Evolutionary conservation across 2,888 invertebrate species (phyloP), one percentile per base, ranked within the genome.

Genomic region (Diaphora mendica): DNA sequence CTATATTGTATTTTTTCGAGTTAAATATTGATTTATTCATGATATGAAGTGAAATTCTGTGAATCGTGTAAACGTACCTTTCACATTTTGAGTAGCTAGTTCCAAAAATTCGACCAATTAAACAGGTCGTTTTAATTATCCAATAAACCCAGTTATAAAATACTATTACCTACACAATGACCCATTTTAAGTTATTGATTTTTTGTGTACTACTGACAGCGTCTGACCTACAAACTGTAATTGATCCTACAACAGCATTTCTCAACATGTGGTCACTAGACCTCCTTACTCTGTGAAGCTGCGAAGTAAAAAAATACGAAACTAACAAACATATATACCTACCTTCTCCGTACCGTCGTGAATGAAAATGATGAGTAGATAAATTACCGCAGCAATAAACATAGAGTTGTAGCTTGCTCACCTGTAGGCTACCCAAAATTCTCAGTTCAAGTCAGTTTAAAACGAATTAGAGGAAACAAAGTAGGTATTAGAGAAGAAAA

Each of bases 171-270:
- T n/a, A 55, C n/a, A 55, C 23, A 55, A 51, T 51, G 51, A 55
- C n/a, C n/a, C 51, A 55, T 55, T 20, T 55, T 55, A n/a, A 68
- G 30, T 33, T 55, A 68, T 69, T 69, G 55, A 55, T 69, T 68
- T 39, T 39, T 55, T 68, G 35, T 69, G 39, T 55, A 51, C n/a
- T 39, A 51, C 51, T 17, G 1, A 59, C 26, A 26, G 26, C 59
- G 51, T 68, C 68, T 59, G 68, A 69, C 68, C 67, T 67, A 67
- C 48, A 7, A 15, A 26, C 17, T 30, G 3, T 33, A 68, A 33
- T 51, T 68, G 33, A 51, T 33, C 68, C 33, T 35, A 68, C 0
- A 23, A 8, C 23, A 55, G 51, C n/a, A 9, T n/a, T 55, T 55
- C 51, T n/a, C 51, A 55, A 55, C n/a, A 7, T 55, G n/a, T 23